Evolutionary conservation across 2,888 invertebrate species (phyloP).

Genomic region (Notodonta dromedarius): DNA sequence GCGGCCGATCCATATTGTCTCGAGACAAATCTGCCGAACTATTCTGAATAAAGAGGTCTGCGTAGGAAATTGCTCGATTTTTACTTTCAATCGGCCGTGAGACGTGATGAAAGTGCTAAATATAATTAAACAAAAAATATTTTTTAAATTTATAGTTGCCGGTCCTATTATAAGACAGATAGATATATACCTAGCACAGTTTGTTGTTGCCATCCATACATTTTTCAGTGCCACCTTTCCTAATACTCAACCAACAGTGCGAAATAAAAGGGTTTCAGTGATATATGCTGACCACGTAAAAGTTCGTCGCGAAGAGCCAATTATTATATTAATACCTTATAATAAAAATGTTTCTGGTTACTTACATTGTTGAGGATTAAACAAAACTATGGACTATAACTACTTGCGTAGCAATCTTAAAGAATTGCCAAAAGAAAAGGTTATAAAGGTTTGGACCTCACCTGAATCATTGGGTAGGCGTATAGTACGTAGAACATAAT

Average conservation of each 20-base stretch:
- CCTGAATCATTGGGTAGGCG: background rate
- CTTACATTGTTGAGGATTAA: too few species aligned
- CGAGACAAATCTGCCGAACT: slow-evolving; percentile 66
- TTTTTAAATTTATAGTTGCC: slow-evolving; percentile 11
- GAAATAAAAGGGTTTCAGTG: too few species aligned
- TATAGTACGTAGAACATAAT: background rate
- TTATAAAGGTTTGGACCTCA: background rate
- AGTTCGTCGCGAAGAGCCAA: too few species aligned
- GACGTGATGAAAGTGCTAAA: slow-evolving; percentile 48
- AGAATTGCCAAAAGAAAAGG: background rate
- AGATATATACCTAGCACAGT: too few species aligned
- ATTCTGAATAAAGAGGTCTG: slow-evolving; percentile 57
- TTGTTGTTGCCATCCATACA: background rate
- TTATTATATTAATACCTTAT: too few species aligned
- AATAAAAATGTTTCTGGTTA: too few species aligned
- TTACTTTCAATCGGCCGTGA: slow-evolving; percentile 53
- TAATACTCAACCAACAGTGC: background rate
- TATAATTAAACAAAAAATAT: slow-evolving; percentile 35
- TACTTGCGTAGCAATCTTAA: too few species aligned
- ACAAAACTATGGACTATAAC: too few species aligned
- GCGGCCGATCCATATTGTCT: slow-evolving; percentile 77
- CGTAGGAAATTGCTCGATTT: slow-evolving; percentile 57
- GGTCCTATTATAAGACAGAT: background rate
- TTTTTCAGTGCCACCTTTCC: background rate
- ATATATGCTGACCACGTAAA: too few species aligned